phyloP scores from a whole-genome alignment of 2,113 vertebrate genomes.

The Sapajus apella region DNA sequence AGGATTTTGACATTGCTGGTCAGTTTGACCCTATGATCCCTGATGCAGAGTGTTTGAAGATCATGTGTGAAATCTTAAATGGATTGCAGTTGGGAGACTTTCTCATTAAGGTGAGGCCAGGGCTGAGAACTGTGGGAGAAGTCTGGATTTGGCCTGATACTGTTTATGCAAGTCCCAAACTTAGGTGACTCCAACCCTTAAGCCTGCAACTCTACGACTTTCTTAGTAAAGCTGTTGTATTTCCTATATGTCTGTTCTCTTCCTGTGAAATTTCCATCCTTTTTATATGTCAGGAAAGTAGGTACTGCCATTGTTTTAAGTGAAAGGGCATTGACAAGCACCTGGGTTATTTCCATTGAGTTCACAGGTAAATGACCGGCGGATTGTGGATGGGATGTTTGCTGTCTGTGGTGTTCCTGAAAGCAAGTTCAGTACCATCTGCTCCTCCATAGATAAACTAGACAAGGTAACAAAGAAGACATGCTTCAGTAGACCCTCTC shows the following conservation, averaged over 20 bases:
- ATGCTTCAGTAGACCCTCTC: not conserved
- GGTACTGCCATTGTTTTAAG: slow-evolving; percentile 26
- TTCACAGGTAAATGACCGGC: slow-evolving; percentile 92
- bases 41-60: slow-evolving; percentile 96
- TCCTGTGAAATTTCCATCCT: not conserved
- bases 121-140: not conserved
- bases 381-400: slow-evolving; percentile 95
- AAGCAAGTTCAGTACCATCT: slow-evolving; percentile 90
- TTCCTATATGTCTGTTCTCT: not conserved
- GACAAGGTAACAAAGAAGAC: slow-evolving; percentile 89
- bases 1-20: slow-evolving; percentile 98
- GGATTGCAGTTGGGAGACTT: slow-evolving; percentile 92
- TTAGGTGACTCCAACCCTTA: not conserved
- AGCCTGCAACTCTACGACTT: not conserved
- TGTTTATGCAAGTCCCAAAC: not conserved
- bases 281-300: slow-evolving; percentile 38
- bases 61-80: slow-evolving; percentile 93
- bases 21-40: slow-evolving; percentile 96
- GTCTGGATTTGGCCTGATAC: not conserved
- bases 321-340: slow-evolving; percentile 16
- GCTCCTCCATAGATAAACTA: slow-evolving; percentile 94
- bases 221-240: not conserved
- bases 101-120: slow-evolving; percentile 89
- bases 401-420: slow-evolving; percentile 92
- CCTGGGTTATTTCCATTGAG: slow-evolving; percentile 26